Evolutionary conservation across 2,113 vertebrate species (phyloP).

Genomic region (Xiphophorus hellerii): DNA sequence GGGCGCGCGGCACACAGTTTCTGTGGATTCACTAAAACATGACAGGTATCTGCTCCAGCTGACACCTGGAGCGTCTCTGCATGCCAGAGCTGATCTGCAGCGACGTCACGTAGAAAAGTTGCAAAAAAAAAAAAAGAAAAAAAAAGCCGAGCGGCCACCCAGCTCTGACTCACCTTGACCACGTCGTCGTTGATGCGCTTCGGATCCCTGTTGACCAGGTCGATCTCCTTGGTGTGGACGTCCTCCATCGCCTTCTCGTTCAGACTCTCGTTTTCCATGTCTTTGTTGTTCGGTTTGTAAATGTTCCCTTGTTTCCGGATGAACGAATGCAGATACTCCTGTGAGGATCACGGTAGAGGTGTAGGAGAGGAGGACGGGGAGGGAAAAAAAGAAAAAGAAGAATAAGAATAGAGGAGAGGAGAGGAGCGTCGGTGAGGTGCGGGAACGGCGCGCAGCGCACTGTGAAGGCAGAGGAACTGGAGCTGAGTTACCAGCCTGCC

Average conservation of each 20-base stretch:
- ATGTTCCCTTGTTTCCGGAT: slow-evolving; percentile 97
- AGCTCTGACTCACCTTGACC: slow-evolving; percentile 87
- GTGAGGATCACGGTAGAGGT: slow-evolving; percentile 54
- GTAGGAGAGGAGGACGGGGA: slow-evolving; percentile 42
- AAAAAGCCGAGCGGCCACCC: neutral
- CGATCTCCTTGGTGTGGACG: slow-evolving; percentile 96
- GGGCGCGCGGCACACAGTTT: slow-evolving; percentile 1
- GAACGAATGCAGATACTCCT: slow-evolving; percentile 93
- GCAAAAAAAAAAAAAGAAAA: neutral
- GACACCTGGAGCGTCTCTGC: neutral
- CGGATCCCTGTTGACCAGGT: slow-evolving; percentile 95
- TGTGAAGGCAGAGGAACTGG: slow-evolving; percentile 50
- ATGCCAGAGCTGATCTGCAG: neutral
- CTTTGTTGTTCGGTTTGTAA: slow-evolving; percentile 98
- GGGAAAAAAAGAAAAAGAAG: slow-evolving; percentile 25
- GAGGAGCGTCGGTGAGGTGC: slow-evolving; percentile 42
- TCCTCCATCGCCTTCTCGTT: slow-evolving; percentile 89
- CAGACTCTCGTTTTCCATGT: slow-evolving; percentile 91
- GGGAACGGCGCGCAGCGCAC: slow-evolving; percentile 38
- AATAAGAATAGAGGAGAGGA: neutral
- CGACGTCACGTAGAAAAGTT: neutral
- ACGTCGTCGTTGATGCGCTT: slow-evolving; percentile 95
- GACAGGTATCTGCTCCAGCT: neutral
- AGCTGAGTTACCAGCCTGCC: slow-evolving; percentile 67
- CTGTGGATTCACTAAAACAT: neutral